Evolutionary conservation across 2,113 vertebrate genomes (phyloP).

Genomic region (Corythaeola cristata): DNA sequence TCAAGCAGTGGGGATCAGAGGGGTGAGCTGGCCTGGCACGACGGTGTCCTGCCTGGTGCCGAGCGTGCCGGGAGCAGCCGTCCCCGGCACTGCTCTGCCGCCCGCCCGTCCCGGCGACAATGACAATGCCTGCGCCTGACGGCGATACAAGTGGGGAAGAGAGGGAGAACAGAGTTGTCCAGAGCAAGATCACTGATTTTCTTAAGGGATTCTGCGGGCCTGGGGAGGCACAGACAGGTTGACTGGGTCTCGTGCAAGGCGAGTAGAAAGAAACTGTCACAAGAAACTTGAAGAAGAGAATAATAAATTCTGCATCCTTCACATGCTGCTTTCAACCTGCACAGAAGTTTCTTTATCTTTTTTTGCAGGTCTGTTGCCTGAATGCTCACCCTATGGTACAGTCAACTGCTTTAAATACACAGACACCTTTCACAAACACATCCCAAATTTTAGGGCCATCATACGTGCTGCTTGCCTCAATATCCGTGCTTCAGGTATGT

Average conservation of each 20-base stretch:
- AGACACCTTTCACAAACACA: neutral
- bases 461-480: constrained; percentile 3
- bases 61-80: too few relatives aligned
- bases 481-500: neutral
- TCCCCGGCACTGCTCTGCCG: neutral
- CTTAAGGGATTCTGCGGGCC: fast-evolving
- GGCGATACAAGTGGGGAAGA: neutral
- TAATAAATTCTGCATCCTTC: neutral
- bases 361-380: neutral
- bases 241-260: neutral
- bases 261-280: neutral
- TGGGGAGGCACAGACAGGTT: neutral
- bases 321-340: neutral
- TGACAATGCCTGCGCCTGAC: neutral
- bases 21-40: fast-evolving
- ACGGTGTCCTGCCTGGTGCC: neutral
- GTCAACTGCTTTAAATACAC: neutral
- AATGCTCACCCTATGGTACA: neutral
- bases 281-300: neutral
- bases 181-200: fast-evolving
- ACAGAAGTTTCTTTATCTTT: neutral
- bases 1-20: fast-evolving
- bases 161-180: fast-evolving
- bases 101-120: neutral
- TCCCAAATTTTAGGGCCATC: neutral